These are phyloP conservation scores for Meiosimyza decipiens DNA, from an alignment of 2,888 invertebrate species.

Conservation along the genomic window DNA sequence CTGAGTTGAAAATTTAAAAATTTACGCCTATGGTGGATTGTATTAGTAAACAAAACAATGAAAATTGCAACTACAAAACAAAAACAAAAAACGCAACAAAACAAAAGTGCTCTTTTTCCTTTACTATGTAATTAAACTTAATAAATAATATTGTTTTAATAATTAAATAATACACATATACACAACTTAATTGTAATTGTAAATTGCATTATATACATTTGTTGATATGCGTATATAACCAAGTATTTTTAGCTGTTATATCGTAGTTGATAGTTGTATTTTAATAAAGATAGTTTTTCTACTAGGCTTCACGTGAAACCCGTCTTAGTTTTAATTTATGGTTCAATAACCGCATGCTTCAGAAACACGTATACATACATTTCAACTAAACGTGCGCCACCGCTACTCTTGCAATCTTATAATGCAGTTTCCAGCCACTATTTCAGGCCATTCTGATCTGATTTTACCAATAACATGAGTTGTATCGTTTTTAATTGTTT, in stretches of 20 bases:
- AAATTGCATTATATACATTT: background rate
- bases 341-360: too few relatives aligned
- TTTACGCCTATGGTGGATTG: constrained; percentile 39
- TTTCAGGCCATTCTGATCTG: too few relatives aligned
- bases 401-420: too few relatives aligned
- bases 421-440: too few relatives aligned
- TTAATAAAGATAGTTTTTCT: constrained; percentile 37
- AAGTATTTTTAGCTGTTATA: constrained; percentile 33
- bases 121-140: constrained; percentile 44
- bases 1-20: constrained; percentile 9
- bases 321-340: too few relatives aligned
- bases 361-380: too few relatives aligned
- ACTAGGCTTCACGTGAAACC: constrained; percentile 14
- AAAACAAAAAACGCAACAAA: constrained; percentile 23
- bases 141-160: background rate
- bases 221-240: background rate
- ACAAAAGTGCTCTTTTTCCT: constrained; percentile 44
- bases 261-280: constrained; percentile 31
- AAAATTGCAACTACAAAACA: constrained; percentile 8
- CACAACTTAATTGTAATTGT: background rate
- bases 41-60: constrained; percentile 26
- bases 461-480: too few relatives aligned
- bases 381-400: too few relatives aligned
- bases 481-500: too few relatives aligned
- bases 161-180: background rate